Base-by-base conservation (phyloP, 23 tunicate genomes). In the Clavelina lepadiformis region DNA sequence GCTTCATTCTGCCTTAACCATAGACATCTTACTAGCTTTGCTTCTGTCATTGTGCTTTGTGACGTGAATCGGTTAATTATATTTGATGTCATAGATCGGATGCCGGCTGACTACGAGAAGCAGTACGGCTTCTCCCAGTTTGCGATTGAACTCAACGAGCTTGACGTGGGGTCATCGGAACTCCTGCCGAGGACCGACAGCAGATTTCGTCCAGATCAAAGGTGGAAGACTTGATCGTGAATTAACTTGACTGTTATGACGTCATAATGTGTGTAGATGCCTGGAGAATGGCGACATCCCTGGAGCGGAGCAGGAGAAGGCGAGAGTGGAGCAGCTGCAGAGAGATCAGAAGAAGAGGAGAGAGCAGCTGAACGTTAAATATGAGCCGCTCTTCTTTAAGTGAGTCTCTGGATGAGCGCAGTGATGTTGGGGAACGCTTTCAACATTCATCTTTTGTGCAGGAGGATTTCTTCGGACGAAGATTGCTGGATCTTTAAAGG, bases 91-190 rank as follows among this genome's bases (percentile, higher is more conserved):
- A n/a, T 46, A 66, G 72, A 66, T 28, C 67, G 81, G 0, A 65
- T 91, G 74, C 92, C 98, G n/a, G 44, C 74, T 23, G 98, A 82
- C 30, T 67, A 69, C 29, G 92, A 82, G 30, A 67, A 65, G 31
- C 72, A 91, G 52, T 91, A 91, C 47, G 98, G 98, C 13, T 91
- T 91, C 77, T 75, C 98, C n/a, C 75, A 67, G 24, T 91, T 91
- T 36, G 98, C 98, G 6, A 83, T 82, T 35, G 86, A 82, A 64
- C 63, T 91, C 23, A 91, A 91, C 50, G 98, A 91, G 33, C 41
- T 91, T 0, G 66, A 44, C 4, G 46, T 63, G 3, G 61, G 38
- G 13, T 67, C 47, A 1, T 60, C 13, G 0, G 34, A 73, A 11
- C 15, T 66, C 4, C 63, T 91, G 13, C 98, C 98, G 7, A 56